These are phyloP conservation scores for Carcinoscorpius rotundicauda DNA, from an alignment of 1,140 invertebrate genomes.

Conservation along the genomic window DNA sequence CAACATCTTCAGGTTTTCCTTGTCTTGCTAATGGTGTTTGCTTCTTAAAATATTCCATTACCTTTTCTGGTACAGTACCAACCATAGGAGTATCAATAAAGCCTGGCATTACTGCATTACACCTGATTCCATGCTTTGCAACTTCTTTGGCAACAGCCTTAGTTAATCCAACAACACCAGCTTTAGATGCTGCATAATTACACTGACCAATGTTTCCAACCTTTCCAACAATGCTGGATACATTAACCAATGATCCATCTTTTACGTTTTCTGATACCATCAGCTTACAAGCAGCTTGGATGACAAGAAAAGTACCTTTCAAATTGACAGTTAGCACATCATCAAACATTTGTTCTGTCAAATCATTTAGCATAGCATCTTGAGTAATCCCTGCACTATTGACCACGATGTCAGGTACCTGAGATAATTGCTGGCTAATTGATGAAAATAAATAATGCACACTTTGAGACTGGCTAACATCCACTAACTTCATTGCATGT, in stretches of 20 bases:
- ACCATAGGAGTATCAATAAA: constrained; percentile 77
- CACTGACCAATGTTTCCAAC: constrained; percentile 73
- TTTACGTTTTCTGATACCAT: constrained; percentile 15
- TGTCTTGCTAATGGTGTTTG: constrained; percentile 54
- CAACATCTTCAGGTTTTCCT: constrained; percentile 55
- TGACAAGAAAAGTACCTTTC: constrained; percentile 45
- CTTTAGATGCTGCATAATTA: constrained; percentile 82
- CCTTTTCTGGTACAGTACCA: constrained; percentile 59
- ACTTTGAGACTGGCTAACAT: constrained; percentile 49
- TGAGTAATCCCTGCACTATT: constrained; percentile 81
- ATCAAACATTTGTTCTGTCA: constrained; percentile 63
- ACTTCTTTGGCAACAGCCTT: constrained; percentile 74
- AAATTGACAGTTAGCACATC: constrained; percentile 75
- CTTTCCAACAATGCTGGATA: constrained; percentile 74
- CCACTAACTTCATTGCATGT: constrained; percentile 41
- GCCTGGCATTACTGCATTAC: constrained; percentile 73
- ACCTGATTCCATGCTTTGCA: constrained; percentile 47
- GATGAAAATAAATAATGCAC: constrained; percentile 44
- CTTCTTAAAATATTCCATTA: constrained; percentile 48
- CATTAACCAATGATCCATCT: constrained; percentile 62
- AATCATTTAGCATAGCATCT: constrained; percentile 67
- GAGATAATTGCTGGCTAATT: constrained; percentile 44
- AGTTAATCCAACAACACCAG: constrained; percentile 72
- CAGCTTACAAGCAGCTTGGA: constrained; percentile 20
- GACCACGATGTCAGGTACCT: constrained; percentile 58